Conservation (phyloP, 2,888 invertebrate genomes). For the Apoda limacodes region DNA sequence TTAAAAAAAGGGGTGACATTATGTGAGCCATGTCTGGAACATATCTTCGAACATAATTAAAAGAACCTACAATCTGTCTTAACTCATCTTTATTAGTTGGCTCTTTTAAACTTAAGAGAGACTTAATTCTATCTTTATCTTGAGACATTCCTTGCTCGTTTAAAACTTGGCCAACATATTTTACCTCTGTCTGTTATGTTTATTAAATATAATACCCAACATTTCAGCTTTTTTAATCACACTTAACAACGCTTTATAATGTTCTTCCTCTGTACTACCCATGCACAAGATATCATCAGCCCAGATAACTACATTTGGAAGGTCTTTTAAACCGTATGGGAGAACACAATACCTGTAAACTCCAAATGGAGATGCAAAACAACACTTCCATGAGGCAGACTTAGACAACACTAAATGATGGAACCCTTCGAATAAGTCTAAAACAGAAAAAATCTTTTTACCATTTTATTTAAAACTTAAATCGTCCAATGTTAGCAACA, state of each 20-base stretch:
- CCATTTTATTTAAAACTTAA: conserved; percentile 2
- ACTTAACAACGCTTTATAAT: no score
- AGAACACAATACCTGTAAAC: conserved; percentile 14
- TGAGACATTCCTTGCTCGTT: no score
- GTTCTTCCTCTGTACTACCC: no score
- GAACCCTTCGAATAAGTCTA: conserved; percentile 11
- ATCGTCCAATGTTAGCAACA: no score
- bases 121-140: no score
- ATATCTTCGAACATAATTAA: conserved; percentile 14
- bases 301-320: no score
- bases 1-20: conserved; percentile 11
- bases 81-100: conserved; percentile 11
- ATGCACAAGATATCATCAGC: no score
- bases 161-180: no score
- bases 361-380: conserved; percentile 14
- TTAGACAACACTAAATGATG: conserved; percentile 7
- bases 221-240: no score
- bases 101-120: conserved; percentile 1
- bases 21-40: conserved; percentile 14
- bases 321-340: conserved; percentile 10
- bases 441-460: conserved; percentile 9
- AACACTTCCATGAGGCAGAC: conserved; percentile 8
- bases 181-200: no score
- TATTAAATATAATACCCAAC: no score
- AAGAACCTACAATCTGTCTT: conserved; percentile 11